These are phyloP conservation scores for Microctonus aethiopoides DNA, from an alignment of 2,888 invertebrate genomes.

Conservation along the genomic window DNA sequence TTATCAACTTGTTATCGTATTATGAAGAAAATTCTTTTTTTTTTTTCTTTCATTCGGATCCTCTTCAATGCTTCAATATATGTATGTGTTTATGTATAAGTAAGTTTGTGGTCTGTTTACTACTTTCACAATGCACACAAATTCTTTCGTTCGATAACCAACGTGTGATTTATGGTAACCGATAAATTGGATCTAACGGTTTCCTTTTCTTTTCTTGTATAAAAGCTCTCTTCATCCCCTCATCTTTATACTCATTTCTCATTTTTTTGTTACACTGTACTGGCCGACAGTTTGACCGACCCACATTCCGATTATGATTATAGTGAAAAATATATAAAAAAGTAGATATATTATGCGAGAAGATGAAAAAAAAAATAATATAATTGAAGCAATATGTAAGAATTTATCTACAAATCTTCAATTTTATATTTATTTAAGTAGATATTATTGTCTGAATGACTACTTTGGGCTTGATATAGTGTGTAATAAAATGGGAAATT, in stretches of 20 bases:
- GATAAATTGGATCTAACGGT: slow-evolving; percentile 42
- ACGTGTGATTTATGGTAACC: slow-evolving; percentile 50
- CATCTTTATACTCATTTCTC: neutral
- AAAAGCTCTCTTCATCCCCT: slow-evolving; percentile 1
- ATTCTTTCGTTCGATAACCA: slow-evolving; percentile 50
- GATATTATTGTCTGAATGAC: too few relatives aligned
- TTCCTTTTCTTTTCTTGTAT: slow-evolving; percentile 15
- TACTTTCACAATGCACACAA: slow-evolving; percentile 44
- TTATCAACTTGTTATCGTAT: neutral
- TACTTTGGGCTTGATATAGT: too few relatives aligned
- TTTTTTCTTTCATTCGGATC: neutral
- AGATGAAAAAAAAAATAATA: neutral
- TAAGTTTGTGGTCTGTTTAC: slow-evolving; percentile 48
- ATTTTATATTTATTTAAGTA: too few relatives aligned
- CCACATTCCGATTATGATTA: neutral
- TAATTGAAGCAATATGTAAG: neutral
- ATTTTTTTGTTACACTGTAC: neutral
- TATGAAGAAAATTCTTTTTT: neutral
- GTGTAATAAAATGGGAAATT: too few relatives aligned
- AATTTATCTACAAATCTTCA: too few relatives aligned
- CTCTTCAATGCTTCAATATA: too few relatives aligned
- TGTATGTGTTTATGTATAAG: slow-evolving; percentile 14
- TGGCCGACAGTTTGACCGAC: neutral
- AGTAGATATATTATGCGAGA: neutral
- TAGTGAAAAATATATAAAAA: neutral